A percentile compares a stretch with the other conserved stretches of the same genome.
These are phyloP conservation scores for Drosophila longiperda DNA, from an alignment of 2,888 invertebrate species.

Conservation along the genomic window DNA sequence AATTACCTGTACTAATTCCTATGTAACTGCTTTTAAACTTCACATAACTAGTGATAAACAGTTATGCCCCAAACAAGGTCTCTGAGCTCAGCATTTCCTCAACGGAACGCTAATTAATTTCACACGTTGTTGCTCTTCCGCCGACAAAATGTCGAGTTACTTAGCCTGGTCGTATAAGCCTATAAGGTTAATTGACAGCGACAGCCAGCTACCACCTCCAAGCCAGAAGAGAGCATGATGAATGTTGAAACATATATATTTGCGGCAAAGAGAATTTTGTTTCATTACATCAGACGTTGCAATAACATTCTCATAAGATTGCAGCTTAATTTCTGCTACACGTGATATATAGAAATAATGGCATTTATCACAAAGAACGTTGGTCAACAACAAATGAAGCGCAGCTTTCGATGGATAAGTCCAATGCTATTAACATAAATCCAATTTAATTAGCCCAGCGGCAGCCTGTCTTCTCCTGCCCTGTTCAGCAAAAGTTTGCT, in stretches of 20 bases:
- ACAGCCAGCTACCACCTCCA: conserved; percentile 41
- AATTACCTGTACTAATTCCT: conserved; percentile 15
- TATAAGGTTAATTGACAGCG: conserved; percentile 35
- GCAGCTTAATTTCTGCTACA: conserved; percentile 1
- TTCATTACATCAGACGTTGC: conserved; percentile 28
- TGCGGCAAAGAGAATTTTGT: conserved; percentile 5
- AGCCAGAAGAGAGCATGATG: conserved; percentile 31
- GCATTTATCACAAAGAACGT: conserved; percentile 22
- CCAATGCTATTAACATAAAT: conserved; percentile 54
- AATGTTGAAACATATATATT: conserved; percentile 34
- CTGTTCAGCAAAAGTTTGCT: conserved; percentile 43
- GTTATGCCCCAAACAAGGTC: conserved; percentile 25
- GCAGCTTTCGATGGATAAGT: conserved; percentile 28
- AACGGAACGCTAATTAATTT: conserved; percentile 44
- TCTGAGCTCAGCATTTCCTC: conserved; percentile 39
- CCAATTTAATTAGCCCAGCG: conserved; percentile 74
- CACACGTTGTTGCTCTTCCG: conserved; percentile 42
- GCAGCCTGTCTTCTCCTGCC: background rate
- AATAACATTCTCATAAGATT: conserved; percentile 33
- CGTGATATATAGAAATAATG: conserved; percentile 13
- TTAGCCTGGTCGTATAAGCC: conserved; percentile 32
- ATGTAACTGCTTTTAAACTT: conserved; percentile 2
- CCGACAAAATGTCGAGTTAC: conserved; percentile 38
- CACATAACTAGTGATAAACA: conserved; percentile 20
- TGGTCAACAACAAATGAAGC: conserved; percentile 45